phyloP scores from a whole-genome alignment of 1,140 invertebrate species.

The Sycobia sp. region DNA sequence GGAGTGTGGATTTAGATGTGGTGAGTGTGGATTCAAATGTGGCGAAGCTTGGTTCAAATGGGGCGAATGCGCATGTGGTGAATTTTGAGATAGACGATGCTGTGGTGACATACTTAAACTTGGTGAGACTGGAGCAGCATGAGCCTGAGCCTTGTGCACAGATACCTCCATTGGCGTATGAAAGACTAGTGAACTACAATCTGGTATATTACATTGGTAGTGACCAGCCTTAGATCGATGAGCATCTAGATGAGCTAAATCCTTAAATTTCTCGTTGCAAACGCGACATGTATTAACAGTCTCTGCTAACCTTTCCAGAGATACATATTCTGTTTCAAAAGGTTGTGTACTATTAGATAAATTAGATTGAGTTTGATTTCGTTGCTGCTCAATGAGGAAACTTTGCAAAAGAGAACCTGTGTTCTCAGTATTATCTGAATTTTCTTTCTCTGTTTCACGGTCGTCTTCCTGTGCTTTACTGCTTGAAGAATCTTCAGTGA shows the following conservation, averaged over 20 bases:
- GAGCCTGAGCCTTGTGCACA: slow-evolving; percentile 54
- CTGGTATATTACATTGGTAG: slow-evolving; percentile 59
- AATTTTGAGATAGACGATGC: slow-evolving; percentile 13
- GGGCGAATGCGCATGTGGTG: slow-evolving; percentile 36
- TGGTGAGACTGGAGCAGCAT: slow-evolving; percentile 51
- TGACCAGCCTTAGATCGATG: slow-evolving; percentile 57
- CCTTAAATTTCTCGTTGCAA: slow-evolving; percentile 60
- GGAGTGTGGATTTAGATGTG: slow-evolving; percentile 44
- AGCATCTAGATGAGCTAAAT: slow-evolving; percentile 55
- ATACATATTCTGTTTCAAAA: slow-evolving; percentile 59
- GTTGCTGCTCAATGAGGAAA: slow-evolving; percentile 54
- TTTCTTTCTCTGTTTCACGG: slow-evolving; percentile 27
- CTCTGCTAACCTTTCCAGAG: slow-evolving; percentile 58
- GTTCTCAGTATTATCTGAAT: slow-evolving; percentile 34
- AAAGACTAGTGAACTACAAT: slow-evolving; percentile 53
- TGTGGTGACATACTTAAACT: slow-evolving; percentile 45
- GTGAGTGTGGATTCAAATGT: slow-evolving; percentile 41
- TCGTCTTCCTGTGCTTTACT: slow-evolving; percentile 26
- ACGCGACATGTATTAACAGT: slow-evolving; percentile 57
- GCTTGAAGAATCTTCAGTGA: slow-evolving; percentile 42
- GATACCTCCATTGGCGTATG: slow-evolving; percentile 50
- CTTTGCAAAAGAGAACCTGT: slow-evolving; percentile 51
- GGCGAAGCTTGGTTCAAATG: slow-evolving; percentile 44
- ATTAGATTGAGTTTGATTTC: slow-evolving; percentile 48
- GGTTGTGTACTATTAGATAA: slow-evolving; percentile 39